Evolutionary conservation across 2,113 vertebrate genomes (phyloP), one percentile per base, ranked within the genome.

Genomic region (Chionodraco myersi): DNA sequence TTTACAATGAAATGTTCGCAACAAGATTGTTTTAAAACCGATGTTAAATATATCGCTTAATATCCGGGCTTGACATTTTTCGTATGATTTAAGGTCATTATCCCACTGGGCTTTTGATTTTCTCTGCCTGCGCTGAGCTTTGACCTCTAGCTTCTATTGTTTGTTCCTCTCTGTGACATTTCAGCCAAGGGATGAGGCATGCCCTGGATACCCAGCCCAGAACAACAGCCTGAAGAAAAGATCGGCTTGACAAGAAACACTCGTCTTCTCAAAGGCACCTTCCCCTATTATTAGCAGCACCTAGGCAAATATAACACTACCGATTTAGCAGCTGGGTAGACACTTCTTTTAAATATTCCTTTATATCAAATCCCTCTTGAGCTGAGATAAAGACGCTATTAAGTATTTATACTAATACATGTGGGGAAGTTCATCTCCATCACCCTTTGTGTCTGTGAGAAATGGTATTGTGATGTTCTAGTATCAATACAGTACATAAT

Each of bases 261-360:
- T 86, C 47, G 71, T 83, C 81, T 77, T 59, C 70, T 88, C 79
- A 88, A 92, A 92, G 86, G 87, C 90, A 90, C 83, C 84, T 91
- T 85, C 81, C 67, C 21, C 79, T 81, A 84, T 83, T 89, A 78
- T 86, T 88, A 91, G 72, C 65, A n/a, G 65, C 14, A 65, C 63
- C 51, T 58, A 14, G 59, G n/a, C 68, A 64, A 44, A 54, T 23
- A 60, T 21, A 68, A 82, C 76, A 59, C 74, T 21, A 49, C 49
- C 41, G 70, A 66, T 49, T 65, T 45, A 84, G 68, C 48, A 47
- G 58, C 60, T n/a, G 56, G 16, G 47, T 36, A 26, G 67, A 26
- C 57, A 15, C 45, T 12, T 65, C 10, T 70, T 62, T 54, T 71
- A 75, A 73, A 82, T 59, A 66, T 63, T 80, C 23, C 2, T 60